phyloP scores from a whole-genome alignment of 2,797 vertebrate genomes.

The Sorex maritimensis region DNA sequence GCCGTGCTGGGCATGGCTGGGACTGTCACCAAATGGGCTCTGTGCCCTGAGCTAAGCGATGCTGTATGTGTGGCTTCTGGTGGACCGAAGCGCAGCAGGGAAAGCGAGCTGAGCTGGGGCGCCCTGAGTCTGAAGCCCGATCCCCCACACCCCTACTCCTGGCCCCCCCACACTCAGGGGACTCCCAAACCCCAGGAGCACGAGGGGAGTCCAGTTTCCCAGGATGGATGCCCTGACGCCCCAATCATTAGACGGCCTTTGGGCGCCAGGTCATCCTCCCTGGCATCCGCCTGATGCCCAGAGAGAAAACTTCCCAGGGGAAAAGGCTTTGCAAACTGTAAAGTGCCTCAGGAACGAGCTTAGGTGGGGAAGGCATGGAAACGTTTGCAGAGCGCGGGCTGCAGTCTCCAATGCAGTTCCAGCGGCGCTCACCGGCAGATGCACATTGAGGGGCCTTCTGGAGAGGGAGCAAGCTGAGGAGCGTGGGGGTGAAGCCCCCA shows the following conservation, averaged over 20 bases:
- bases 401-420: neutral
- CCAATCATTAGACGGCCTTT: neutral
- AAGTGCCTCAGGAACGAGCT: neutral
- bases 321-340: conserved; percentile 38
- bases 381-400: neutral
- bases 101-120: neutral
- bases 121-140: too few species aligned
- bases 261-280: neutral
- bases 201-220: neutral
- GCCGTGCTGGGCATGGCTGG: neutral
- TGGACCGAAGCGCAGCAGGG: neutral
- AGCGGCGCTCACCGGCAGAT: neutral
- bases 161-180: too few species aligned
- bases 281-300: neutral
- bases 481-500: too few species aligned
- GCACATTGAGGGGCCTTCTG: neutral
- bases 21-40: conserved; percentile 31
- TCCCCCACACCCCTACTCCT: too few species aligned
- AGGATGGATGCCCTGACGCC: neutral
- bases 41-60: conserved; percentile 19
- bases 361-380: neutral
- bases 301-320: conserved; percentile 35
- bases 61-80: conserved; percentile 28
- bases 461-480: neutral
- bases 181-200: too few species aligned